A percentile compares a stretch with the other conserved stretches of the same genome.
phyloP scores from a whole-genome alignment of 2,797 vertebrate species.

The Gymnocypris eckloni region DNA sequence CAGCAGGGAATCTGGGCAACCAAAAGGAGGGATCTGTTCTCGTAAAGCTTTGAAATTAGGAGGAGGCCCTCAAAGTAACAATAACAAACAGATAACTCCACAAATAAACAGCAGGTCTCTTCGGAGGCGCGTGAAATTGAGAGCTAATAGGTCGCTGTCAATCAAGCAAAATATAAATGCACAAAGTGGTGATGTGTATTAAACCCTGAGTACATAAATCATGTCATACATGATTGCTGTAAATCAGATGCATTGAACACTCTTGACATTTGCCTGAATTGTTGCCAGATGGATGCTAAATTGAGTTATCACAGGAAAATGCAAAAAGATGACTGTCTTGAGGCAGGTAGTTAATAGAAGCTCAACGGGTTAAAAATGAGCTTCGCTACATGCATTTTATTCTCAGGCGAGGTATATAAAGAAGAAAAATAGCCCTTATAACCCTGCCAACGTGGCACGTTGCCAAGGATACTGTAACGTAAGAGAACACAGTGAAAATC shows the following conservation, averaged over 20 bases:
- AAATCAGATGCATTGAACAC: slow-evolving; percentile 44
- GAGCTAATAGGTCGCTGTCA: slow-evolving; percentile 44
- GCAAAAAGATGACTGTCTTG: neutral
- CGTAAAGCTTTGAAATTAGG: slow-evolving; percentile 25
- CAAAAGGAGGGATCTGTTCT: neutral
- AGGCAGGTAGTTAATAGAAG: neutral
- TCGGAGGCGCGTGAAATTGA: neutral
- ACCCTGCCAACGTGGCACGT: slow-evolving; percentile 8
- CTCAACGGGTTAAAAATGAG: neutral
- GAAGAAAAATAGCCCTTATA: neutral
- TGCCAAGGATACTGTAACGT: slow-evolving; percentile 8
- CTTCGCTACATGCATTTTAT: slow-evolving; percentile 17
- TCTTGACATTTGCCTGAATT: slow-evolving; percentile 40
- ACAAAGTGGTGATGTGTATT: slow-evolving; percentile 21
- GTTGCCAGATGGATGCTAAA: slow-evolving; percentile 49
- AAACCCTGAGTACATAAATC: slow-evolving; percentile 43
- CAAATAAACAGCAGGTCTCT: slow-evolving; percentile 3
- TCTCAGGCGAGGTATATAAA: neutral
- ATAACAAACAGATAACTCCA: slow-evolving; percentile 32
- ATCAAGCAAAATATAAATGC: slow-evolving; percentile 35
- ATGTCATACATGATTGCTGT: slow-evolving; percentile 46
- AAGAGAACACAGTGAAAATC: slow-evolving; percentile 58
- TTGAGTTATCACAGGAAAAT: slow-evolving; percentile 44
- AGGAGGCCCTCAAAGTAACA: slow-evolving; percentile 23
- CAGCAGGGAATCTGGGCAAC: slow-evolving; percentile 31